Base-by-base conservation (phyloP, 2,888 invertebrate genomes). In the Tuberolachnus salignus region DNA sequence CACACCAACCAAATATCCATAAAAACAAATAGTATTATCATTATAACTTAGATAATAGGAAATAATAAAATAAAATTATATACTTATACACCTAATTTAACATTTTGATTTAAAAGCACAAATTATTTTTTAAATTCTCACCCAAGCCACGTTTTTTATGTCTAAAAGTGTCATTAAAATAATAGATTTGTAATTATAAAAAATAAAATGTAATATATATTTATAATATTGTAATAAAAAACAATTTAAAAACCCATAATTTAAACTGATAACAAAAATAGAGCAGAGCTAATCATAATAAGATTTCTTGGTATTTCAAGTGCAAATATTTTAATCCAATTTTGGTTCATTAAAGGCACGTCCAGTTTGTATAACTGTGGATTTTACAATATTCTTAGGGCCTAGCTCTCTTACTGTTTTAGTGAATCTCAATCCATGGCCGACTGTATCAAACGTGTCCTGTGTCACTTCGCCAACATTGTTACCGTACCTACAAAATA, bases 381-480 rank as follows among this genome's bases (percentile, higher is more conserved):
- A 59, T 44, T 81, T 82, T 14, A 80, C 63, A 14, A 82, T 67
- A 71, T 57, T 81, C 19, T 75, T 74, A 42, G 81, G 80, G 57
- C 78, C 75, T 14, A 81, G 67, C 19, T 80, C 75, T 66, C 74
- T 74, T n/a, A 81, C 49, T 13, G 81, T 80, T 61, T 66, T 81
- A 49, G 80, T 82, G 19, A 82, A 80, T 55, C 80, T 46, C 57
- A 82, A 57, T n/a, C 80, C 80, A 53, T 93, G 92, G 11, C 92
- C 92, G 8, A 91, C 88, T 0, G 92, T 89, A 83, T 89, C 88
- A 64, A 93, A 87, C 0, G 91, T 90, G 83, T 91, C 89, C 64
- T 88, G 88, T 0, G 92, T 89, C 6, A 91, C 86, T 81, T 87
- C 86, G 1, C 91, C 91, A 42, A 90, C 91, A 19, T 91, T 88